phyloP scores from a whole-genome alignment of 2,113 vertebrate genomes.

The Dasyornis broadbenti region DNA sequence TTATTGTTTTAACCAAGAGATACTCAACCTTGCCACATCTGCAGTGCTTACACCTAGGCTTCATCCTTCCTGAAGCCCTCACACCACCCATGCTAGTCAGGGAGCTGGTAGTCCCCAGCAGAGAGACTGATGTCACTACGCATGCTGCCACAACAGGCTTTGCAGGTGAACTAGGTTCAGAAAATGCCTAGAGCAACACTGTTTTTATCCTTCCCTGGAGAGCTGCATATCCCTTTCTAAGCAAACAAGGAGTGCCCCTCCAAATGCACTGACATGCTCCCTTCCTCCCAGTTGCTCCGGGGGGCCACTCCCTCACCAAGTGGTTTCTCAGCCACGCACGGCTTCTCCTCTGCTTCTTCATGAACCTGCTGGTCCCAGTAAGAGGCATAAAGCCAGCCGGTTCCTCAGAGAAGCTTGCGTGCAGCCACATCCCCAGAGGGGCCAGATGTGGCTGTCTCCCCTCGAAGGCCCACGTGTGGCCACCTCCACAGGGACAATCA shows the following conservation, averaged over 20 bases:
- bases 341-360: not conserved
- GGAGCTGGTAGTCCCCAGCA: not conserved
- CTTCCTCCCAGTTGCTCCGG: fast-evolving
- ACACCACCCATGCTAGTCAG: not conserved
- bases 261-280: not conserved
- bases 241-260: not conserved
- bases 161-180: not conserved
- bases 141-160: fast-evolving
- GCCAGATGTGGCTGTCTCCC: not conserved
- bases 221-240: not conserved
- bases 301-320: not conserved
- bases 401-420: fast-evolving
- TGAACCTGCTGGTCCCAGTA: fast-evolving
- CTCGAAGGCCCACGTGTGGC: not conserved
- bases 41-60: not conserved
- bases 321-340: fast-evolving
- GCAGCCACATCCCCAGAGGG: not conserved
- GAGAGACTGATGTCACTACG: fast-evolving
- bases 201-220: not conserved
- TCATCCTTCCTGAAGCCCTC: not conserved
- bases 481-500: not conserved
- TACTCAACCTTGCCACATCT: not conserved
- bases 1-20: not conserved
- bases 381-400: fast-evolving
- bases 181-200: not conserved